These are phyloP conservation scores for Mugil cephalus DNA, from an alignment of 2,113 vertebrate species.

Conservation along the genomic window DNA sequence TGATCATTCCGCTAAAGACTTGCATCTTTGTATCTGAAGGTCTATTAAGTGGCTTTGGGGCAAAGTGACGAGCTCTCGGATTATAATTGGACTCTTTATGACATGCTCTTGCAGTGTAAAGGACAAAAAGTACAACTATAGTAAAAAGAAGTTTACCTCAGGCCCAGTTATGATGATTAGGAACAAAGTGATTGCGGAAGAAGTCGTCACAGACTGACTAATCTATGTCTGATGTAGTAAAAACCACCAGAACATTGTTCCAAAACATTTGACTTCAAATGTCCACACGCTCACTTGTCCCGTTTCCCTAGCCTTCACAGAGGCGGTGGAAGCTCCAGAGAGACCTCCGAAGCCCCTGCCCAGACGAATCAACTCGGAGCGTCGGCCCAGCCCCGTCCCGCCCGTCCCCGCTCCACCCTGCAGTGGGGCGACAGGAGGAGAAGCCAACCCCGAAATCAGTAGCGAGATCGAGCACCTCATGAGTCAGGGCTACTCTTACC, in stretches of 20 bases:
- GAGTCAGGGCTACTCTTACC: constrained; percentile 98
- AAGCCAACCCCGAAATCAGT: constrained; percentile 88
- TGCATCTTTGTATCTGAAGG: constrained; percentile 7
- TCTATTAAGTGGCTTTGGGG: constrained; percentile 27
- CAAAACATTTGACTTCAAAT: not conserved
- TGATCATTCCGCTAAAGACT: constrained; percentile 23
- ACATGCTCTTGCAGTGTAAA: constrained; percentile 27
- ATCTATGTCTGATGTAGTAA: too few relatives aligned
- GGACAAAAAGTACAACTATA: constrained; percentile 19
- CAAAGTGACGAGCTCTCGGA: constrained; percentile 23
- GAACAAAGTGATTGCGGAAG: constrained; percentile 1
- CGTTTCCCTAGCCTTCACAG: constrained; percentile 81
- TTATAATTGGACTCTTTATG: constrained; percentile 31
- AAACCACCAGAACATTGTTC: not conserved
- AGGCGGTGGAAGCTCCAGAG: constrained; percentile 90
- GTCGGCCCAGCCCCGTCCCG: constrained; percentile 87
- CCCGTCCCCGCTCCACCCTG: constrained; percentile 42
- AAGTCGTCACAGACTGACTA: not conserved
- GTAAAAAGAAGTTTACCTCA: not conserved
- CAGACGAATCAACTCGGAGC: constrained; percentile 93
- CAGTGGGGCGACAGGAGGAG: constrained; percentile 57
- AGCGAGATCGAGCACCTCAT: constrained; percentile 95
- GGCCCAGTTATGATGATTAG: not conserved
- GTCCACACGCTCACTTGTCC: not conserved
- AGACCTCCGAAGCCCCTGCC: constrained; percentile 95